phyloP scores from a whole-genome alignment of 2,113 vertebrate genomes.

The Otocyon megalotis region DNA sequence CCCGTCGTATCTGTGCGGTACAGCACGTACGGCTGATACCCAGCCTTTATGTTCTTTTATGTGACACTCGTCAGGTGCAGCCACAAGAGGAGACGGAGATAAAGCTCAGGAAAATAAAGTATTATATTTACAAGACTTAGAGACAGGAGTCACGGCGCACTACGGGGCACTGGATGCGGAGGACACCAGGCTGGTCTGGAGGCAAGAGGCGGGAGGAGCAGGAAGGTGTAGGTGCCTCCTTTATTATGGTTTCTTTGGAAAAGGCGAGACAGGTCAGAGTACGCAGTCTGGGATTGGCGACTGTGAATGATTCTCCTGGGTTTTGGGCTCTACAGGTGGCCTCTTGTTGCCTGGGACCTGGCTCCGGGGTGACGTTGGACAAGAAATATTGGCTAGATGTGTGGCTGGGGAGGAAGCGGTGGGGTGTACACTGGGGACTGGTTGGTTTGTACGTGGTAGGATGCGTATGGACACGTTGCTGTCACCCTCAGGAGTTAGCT shows the following conservation, averaged over 20 bases:
- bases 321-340: background rate
- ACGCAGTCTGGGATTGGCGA: background rate
- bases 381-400: background rate
- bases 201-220: too few species aligned
- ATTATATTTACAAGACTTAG: background rate
- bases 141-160: background rate
- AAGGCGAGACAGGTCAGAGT: background rate
- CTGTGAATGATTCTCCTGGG: background rate
- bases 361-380: background rate
- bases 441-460: background rate
- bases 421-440: too few species aligned
- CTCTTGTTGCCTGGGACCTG: background rate
- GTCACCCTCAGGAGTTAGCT: background rate
- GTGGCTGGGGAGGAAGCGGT: background rate
- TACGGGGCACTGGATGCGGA: background rate
- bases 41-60: background rate
- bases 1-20: background rate
- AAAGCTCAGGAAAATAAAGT: background rate
- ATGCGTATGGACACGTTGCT: background rate
- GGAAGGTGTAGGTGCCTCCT: background rate
- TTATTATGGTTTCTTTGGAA: background rate
- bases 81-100: background rate
- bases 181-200: too few species aligned
- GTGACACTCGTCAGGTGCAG: background rate
- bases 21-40: background rate